Conservation (phyloP, 2,888 invertebrate genomes). For the Scrobipalpa atriplicella region DNA sequence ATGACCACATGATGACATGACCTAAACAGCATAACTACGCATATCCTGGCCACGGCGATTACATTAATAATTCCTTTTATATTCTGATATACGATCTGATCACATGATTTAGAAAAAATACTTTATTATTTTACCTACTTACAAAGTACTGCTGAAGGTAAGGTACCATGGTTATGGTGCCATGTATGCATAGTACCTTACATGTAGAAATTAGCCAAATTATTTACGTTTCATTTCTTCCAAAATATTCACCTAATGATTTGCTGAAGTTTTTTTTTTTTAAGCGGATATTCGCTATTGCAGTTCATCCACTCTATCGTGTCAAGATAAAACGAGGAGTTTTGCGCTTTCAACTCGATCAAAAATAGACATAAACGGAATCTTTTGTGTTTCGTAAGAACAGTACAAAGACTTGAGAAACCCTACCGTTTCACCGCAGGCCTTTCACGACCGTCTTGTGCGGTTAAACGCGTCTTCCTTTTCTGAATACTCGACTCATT, state of each 20-base stretch:
- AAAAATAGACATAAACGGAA: constrained; percentile 7
- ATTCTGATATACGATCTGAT: too few relatives aligned
- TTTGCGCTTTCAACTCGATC: background rate
- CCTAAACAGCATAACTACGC: constrained; percentile 62
- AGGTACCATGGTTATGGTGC: too few relatives aligned
- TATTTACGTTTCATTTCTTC: too few relatives aligned
- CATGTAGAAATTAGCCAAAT: too few relatives aligned
- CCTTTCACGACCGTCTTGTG: constrained; percentile 3
- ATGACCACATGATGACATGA: constrained; percentile 40
- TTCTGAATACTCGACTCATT: background rate
- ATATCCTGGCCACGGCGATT: constrained; percentile 50
- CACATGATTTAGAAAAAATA: too few relatives aligned
- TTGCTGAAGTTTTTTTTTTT: too few relatives aligned
- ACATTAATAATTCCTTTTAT: constrained; percentile 13
- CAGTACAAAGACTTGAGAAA: constrained; percentile 26
- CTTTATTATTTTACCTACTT: too few relatives aligned
- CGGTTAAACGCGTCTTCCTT: background rate
- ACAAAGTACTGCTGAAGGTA: too few relatives aligned
- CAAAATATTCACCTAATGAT: too few relatives aligned
- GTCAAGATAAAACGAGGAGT: background rate
- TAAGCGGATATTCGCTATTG: too few relatives aligned
- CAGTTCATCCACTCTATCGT: background rate
- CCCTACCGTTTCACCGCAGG: constrained; percentile 60
- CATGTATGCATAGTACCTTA: too few relatives aligned
- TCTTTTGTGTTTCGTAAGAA: constrained; percentile 8